These are phyloP conservation scores for Laticauda colubrina DNA, from an alignment of 2,113 vertebrate genomes.

Conservation along the genomic window DNA sequence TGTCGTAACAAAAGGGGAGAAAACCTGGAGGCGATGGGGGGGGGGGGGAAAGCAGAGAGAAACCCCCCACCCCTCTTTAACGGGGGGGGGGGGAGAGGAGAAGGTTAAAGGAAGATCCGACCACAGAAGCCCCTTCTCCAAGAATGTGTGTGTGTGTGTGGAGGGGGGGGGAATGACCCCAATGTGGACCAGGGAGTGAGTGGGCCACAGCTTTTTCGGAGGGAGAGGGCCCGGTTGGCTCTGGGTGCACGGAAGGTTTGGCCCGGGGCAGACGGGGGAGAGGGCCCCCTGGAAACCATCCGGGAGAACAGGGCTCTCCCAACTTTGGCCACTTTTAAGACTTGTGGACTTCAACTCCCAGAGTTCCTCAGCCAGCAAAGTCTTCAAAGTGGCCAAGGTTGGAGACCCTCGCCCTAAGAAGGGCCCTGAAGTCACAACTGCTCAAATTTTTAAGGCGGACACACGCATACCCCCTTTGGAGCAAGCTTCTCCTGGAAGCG, in stretches of 20 bases:
- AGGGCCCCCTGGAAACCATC: not conserved
- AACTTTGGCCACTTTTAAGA: too few species aligned
- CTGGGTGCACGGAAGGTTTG: not conserved
- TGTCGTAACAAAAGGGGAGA: not conserved
- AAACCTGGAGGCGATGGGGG: too few species aligned
- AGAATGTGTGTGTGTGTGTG: not conserved
- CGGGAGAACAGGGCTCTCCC: too few species aligned
- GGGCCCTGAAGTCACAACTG: not conserved
- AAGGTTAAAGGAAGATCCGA: not conserved
- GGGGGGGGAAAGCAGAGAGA: not conserved
- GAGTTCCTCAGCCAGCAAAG: too few species aligned
- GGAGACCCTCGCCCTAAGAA: not conserved
- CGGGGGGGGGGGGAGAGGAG: not conserved
- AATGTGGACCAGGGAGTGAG: not conserved
- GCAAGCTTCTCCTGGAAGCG: constrained; percentile 1
- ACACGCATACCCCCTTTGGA: not conserved
- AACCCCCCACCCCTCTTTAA: not conserved
- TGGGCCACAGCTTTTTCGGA: not conserved
- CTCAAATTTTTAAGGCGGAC: not conserved
- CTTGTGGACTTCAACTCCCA: too few species aligned
- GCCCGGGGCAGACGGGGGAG: not conserved
- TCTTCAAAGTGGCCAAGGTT: too few species aligned
- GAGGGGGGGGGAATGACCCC: accelerated
- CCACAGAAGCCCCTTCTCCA: not conserved
- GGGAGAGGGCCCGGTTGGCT: not conserved